Base-by-base conservation (phyloP, 2,113 vertebrate genomes). In the Echinops telfairi region DNA sequence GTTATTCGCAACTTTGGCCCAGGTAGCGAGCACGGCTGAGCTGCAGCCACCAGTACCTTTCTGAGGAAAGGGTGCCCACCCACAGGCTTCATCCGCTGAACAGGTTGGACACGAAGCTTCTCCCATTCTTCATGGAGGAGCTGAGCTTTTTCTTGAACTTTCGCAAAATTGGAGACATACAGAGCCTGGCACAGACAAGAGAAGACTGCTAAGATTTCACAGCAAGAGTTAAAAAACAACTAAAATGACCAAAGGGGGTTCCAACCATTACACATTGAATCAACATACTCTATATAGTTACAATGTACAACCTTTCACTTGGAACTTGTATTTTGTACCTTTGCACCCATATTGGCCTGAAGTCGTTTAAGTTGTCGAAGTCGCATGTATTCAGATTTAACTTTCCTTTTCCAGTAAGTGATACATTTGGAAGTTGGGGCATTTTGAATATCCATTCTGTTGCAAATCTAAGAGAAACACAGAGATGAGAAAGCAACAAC, bases 381-480 rank as follows among this genome's bases (percentile, higher is more conserved):
- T 3, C 99, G 98, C 99, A 99, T 99, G 8, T 99, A 99, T 95
- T 99, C 99, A 0, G 99, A 99, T 95, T 99, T 99, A 92, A 99
- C 99, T 95, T 99, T 99, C 94, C 99, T 99, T 90, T 99, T 99
- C 99, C 99, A 99, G 88, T 99, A 99, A 33, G 99, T 98, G 81
- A 98, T 98, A 10, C 98, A 98, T 86, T 98, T 98, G 0, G 98
- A 98, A 0, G 98, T 98, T 0, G 98, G 97, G 16, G 98, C 96
- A 84, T 98, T 97, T 95, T 98, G 91, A 9, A 98, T 97, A 94
- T 98, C 98, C 98, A 98, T 98, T 93, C 96, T 98, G 86, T 98
- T 98, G 0, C 12, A 5, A 85, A 84, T 70, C 89, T 62, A 91
- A 79, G 66, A 91, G 31, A 80, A 8, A 53, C 47, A 53, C 47